Evolutionary conservation across 2,113 vertebrate genomes (phyloP), one percentile per base, ranked within the genome.

Genomic region (Rallus limicola): DNA sequence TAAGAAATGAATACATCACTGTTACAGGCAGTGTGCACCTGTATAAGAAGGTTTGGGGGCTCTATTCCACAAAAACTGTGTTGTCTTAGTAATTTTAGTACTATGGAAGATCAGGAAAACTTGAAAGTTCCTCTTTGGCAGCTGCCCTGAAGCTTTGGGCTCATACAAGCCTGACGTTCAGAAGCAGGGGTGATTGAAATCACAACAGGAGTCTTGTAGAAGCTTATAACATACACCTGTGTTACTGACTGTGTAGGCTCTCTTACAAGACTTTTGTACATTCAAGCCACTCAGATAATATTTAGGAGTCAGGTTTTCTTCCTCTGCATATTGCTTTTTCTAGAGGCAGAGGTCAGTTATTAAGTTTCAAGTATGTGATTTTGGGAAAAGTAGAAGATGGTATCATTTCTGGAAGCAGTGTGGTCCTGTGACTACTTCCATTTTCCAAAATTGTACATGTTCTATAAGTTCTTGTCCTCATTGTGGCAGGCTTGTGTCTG

Each of bases 311-410:
- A 26, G 42, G 81, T 77, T 64, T 50, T 19, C 4, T 55, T 65
- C 16, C 2, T 38, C 11, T 86, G 0, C 58, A 2, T 74, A 33
- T 50, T 74, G 9, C 5, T 55, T n/a, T 83, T 70, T 78, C 44
- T 70, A 33, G 16, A 78, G 26, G 29, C 15, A 86, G 6, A 0
- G 0, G n/a, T 70, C 29, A 34, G 15, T 8, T 48, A 2, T 84
- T 1, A 38, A 59, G 6, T 53, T 78, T 90, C 29, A 33, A 5
- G 21, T 60, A 63, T 36, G 19, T 46, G 33, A 46, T 52, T 75
- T 78, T 58, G 33, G 36, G 36, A 59, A 86, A 83, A 19, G 3
- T 76, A 23, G 13, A 40, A 67, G 23, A 14, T 18, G 58, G 17
- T 59, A 40, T 81, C 3, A 46, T 82, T 86, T 63, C 59, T 69